These are phyloP conservation scores for Carposina sasakii DNA, from an alignment of 1,140 invertebrate species.

Conservation along the genomic window DNA sequence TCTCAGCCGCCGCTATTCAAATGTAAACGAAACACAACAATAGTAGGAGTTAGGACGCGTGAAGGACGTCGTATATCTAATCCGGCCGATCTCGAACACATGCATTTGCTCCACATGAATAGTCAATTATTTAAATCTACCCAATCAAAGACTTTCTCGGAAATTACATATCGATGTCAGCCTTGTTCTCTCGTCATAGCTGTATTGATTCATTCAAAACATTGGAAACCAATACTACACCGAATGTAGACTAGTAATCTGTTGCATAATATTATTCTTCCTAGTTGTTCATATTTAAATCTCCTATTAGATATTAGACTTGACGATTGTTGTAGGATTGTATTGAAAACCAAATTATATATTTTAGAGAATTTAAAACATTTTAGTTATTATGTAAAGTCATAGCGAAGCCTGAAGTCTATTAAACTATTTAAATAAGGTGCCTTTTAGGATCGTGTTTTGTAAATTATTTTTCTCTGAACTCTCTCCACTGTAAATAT, in stretches of 20 bases:
- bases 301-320: constrained; percentile 69
- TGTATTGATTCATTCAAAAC: constrained; percentile 21
- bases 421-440: constrained; percentile 67
- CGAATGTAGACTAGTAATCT: constrained; percentile 55
- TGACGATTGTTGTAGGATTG: constrained; percentile 67
- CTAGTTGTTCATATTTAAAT: constrained; percentile 71
- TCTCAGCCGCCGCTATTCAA: constrained; percentile 54
- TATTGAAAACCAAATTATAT: constrained; percentile 72
- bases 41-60: constrained; percentile 69
- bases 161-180: constrained; percentile 34
- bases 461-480: constrained; percentile 67
- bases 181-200: constrained; percentile 38
- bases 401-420: constrained; percentile 67
- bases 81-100: constrained; percentile 59
- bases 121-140: constrained; percentile 67
- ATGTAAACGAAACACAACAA: constrained; percentile 65
- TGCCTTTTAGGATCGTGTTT: constrained; percentile 64
- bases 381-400: constrained; percentile 69
- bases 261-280: constrained; percentile 71
- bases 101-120: constrained; percentile 66
- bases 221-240: constrained; percentile 45
- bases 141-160: constrained; percentile 56
- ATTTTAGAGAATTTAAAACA: constrained; percentile 70
- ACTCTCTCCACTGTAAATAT: constrained; percentile 69
- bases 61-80: constrained; percentile 69